Evolutionary conservation across 2,888 invertebrate genomes (phyloP).

Genomic region (Ochropleura leucogaster): DNA sequence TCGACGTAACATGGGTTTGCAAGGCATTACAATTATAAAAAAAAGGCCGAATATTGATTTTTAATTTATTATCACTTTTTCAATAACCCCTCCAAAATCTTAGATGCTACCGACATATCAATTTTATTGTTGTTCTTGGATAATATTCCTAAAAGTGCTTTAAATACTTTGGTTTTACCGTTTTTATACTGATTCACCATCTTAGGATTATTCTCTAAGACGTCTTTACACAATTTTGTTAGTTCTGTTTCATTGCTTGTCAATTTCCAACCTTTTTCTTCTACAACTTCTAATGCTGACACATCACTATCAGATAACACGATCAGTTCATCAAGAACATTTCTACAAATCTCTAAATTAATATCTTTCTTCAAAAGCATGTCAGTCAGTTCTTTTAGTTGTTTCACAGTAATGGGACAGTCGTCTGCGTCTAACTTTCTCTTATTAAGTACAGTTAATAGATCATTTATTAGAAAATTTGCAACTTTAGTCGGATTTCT

Average conservation of each 20-base stretch:
- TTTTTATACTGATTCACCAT: constrained; percentile 92
- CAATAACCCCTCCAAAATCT: constrained; percentile 91
- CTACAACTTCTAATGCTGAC: constrained; percentile 88
- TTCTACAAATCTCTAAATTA: constrained; percentile 91
- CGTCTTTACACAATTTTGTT: constrained; percentile 90
- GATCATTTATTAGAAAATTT: constrained; percentile 93
- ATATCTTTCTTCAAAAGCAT: constrained; percentile 91
- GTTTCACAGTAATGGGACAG: constrained; percentile 87
- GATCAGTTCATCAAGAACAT: constrained; percentile 80
- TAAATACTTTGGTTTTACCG: constrained; percentile 93
- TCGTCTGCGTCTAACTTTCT: constrained; percentile 90
- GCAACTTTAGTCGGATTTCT: constrained; percentile 91
- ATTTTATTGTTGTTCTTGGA: constrained; percentile 91
- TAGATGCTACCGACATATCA: constrained; percentile 92
- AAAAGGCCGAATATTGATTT: constrained; percentile 50
- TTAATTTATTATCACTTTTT: constrained; percentile 81
- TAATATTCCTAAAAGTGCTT: constrained; percentile 92
- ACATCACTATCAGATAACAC: constrained; percentile 71
- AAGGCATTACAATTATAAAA: constrained; percentile 23
- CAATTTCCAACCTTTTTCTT: constrained; percentile 92
- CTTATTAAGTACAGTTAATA: constrained; percentile 92
- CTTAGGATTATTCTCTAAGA: constrained; percentile 92
- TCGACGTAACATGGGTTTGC: background rate
- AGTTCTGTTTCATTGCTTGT: constrained; percentile 92
- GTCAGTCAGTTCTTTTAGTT: constrained; percentile 92